Percentiles rank a stretch among this genome's conserved stretches.
Evolutionary conservation across 2,113 vertebrate species (phyloP).

Genomic region (Protobothrops mucrosquamatus): DNA sequence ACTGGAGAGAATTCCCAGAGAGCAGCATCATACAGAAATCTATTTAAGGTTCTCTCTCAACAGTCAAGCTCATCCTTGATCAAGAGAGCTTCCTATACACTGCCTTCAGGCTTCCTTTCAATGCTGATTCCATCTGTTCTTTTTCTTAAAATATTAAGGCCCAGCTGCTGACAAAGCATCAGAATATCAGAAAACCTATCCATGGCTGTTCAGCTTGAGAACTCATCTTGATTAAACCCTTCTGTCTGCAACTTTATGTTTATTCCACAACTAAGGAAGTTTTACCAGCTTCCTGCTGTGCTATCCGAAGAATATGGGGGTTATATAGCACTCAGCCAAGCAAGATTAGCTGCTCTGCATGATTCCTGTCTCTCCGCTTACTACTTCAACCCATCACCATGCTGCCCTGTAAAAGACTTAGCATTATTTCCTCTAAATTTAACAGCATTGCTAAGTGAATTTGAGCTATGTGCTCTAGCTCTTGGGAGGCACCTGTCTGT

Average conservation of each 20-base stretch:
- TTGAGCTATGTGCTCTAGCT: neutral
- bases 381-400: neutral
- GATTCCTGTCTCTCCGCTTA: conserved; percentile 18
- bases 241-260: neutral
- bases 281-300: neutral
- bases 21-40: neutral
- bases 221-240: neutral
- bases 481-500: conserved; percentile 22
- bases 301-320: neutral
- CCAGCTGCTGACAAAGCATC: neutral
- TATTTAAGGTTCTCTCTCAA: neutral
- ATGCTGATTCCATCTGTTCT: neutral
- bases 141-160: neutral
- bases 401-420: conserved; percentile 27
- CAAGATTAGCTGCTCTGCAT: neutral
- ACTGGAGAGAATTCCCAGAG: neutral
- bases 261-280: fast-evolving
- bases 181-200: neutral
- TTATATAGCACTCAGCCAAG: neutral
- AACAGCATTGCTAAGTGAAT: neutral
- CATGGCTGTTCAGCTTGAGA: neutral
- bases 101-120: neutral
- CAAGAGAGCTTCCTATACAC: neutral
- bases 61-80: neutral
- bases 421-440: conserved; percentile 49